Base-by-base conservation (phyloP, 2,888 invertebrate genomes). In the Bombylius discolor region DNA sequence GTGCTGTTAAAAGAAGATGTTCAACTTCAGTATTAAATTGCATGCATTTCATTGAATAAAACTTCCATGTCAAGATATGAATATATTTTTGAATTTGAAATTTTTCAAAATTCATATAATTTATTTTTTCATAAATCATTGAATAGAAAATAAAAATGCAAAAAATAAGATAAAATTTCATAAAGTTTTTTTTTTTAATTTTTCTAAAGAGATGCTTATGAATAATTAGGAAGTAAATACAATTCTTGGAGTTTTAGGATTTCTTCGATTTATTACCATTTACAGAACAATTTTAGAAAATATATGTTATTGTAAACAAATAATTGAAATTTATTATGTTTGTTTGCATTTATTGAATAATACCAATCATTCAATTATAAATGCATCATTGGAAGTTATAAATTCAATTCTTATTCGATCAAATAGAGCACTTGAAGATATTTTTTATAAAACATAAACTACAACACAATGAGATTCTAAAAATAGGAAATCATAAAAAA, bases 321-420 rank as follows among this genome's bases (percentile, higher is more conserved):
- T 74, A 62, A 67, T 79, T 61, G 77, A 89, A 83, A 77, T 89
- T 42, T 90, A 87, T 70, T 85, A 88, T 71, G 77, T 89, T 56
- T 88, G 87, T 70, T 72, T 90, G 53, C 77, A 83, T 66, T 87
- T 85, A 72, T 77, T 83, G 56, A 76, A 78, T 34, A 83, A 84
- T 64, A 73, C 76, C 7, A 89, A 94, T 72, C 94, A 95, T 72
- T 93, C 93, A 71, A 82, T 93, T 57, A 84, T 91, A 63, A 93
- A 93, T 67, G 84, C 90, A 2, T 83, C 92, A 23, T 78, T 96
- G 68, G 96, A 97, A 72, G 73, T 73, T 63, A 68, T 74, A 61
- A 71, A 70, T 67, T 67, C 71, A 58, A 69, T 74, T 61, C 64
- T 74, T 36, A 68, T 66, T 61, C 57, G 59, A 13, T 46, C 36